Percentiles rank a stretch among this genome's conserved stretches.
Evolutionary conservation across 2,113 vertebrate species (phyloP).

Genomic region (Erythrolamprus reginae): DNA sequence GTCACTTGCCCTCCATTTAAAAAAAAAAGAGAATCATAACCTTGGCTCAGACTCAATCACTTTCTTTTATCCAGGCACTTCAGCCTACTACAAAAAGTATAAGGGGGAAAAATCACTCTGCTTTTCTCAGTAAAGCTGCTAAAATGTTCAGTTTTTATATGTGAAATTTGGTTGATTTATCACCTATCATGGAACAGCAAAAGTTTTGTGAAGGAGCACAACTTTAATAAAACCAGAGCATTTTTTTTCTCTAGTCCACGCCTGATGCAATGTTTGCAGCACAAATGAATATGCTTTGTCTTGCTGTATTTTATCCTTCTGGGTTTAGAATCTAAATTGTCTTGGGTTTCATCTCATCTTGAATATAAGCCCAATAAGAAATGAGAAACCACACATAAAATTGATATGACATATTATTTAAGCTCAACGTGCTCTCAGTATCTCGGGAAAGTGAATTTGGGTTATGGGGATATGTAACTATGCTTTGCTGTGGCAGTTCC

Average conservation of each 20-base stretch:
- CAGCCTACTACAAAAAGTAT: background rate
- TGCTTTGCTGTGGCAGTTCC: background rate
- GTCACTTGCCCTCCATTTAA: background rate
- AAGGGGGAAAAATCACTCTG: background rate
- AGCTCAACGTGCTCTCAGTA: background rate
- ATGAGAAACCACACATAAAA: background rate
- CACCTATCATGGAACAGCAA: background rate
- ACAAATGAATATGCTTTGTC: background rate
- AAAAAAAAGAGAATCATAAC: background rate
- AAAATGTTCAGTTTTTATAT: background rate
- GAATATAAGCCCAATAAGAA: background rate
- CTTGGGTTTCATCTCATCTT: constrained; percentile 8
- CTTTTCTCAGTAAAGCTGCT: background rate
- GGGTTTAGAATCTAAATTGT: background rate
- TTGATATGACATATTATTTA: background rate
- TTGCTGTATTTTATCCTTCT: background rate
- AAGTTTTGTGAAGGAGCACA: background rate
- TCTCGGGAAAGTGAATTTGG: background rate
- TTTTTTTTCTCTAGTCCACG: background rate
- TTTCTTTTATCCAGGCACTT: background rate
- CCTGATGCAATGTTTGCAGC: background rate
- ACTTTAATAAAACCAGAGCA: background rate
- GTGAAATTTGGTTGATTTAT: background rate
- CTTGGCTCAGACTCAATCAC: background rate
- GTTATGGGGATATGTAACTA: background rate